Evolutionary conservation across 2,888 invertebrate genomes (phyloP), one percentile per base, ranked within the genome.

Genomic region (Harpalus rubripes): DNA sequence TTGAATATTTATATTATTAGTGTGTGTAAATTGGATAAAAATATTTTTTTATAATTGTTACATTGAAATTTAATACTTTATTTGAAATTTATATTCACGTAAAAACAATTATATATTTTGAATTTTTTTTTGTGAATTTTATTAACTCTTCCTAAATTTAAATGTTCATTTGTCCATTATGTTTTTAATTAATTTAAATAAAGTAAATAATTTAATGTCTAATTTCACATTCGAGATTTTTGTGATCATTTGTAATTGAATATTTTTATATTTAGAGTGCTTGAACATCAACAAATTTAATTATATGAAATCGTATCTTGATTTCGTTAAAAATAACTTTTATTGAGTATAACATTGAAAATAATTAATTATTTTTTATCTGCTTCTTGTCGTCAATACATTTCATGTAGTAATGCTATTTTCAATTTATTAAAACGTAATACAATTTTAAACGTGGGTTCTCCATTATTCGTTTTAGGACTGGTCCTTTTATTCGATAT

Each of bases 211-310:
- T 52, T 52, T 8, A 52, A 52, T 12, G 44, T 52, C 44, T 52
- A 52, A 52, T 52, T 52, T 52, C 1, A 52, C 44, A 52, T 52
- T 10, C 12, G 44, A 52, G 12, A 52, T 52, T 52, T 52, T 52
- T 52, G 44, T 52, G 44, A 52, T 52, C 44, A 52, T 52, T 52
- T 52, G 12, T 52, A 52, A 52, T 52, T 52, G 44, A 52, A 52
- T 52, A 52, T 52, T 12, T 52, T 52, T 52, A 52, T 52, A 10
- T 52, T 52, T 52, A 4, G 10, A 44, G 44, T 44, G 7, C 44
- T 44, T 44, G 22, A 52, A 12, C 12, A 12, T 52, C 44, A 52
- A 10, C 44, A 52, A 52, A 52, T 52, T 52, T 52, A 52, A 52
- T 52, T 52, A 52, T 52, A 2, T 52, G 44, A 52, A 52, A 52